Evolutionary conservation across 2,113 vertebrate genomes (phyloP).

Genomic region (Rhegmatorhina hoffmannsi): DNA sequence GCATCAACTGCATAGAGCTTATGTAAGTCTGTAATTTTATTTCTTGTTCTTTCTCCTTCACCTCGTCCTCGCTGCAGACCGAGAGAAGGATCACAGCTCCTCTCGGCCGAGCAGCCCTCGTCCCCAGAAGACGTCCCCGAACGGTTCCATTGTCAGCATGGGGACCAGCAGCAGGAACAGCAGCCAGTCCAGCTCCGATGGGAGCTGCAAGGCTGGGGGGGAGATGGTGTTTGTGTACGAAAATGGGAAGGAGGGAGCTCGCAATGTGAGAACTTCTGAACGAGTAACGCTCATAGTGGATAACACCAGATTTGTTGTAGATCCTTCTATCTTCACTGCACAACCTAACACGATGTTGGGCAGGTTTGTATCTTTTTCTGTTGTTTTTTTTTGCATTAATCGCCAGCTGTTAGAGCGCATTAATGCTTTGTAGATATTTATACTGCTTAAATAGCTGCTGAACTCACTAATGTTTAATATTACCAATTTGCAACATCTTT

Average conservation of each 20-base stretch:
- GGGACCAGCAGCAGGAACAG: constrained; percentile 91
- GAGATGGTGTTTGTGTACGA: constrained; percentile 99
- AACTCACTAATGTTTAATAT: neutral
- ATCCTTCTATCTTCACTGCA: constrained; percentile 96
- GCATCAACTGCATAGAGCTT: neutral
- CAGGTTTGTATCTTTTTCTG: constrained; percentile 79
- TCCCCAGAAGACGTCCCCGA: constrained; percentile 90
- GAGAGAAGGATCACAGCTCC: constrained; percentile 89
- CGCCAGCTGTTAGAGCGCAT: neutral
- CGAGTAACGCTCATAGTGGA: constrained; percentile 96
- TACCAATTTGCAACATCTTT: neutral
- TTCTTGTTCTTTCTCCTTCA: neutral
- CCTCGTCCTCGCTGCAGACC: constrained; percentile 72
- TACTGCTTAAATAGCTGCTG: neutral
- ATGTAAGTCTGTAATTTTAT: neutral
- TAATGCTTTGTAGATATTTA: neutral
- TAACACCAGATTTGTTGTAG: constrained; percentile 97
- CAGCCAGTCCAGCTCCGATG: constrained; percentile 92
- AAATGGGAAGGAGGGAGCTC: constrained; percentile 88
- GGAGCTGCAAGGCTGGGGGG: constrained; percentile 86
- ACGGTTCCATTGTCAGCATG: constrained; percentile 84
- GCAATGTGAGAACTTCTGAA: constrained; percentile 89
- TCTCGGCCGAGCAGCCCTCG: constrained; percentile 94
- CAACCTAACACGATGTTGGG: constrained; percentile 99
- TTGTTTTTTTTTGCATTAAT: neutral